A percentile compares a stretch with the other conserved stretches of the same genome.
phyloP scores from a whole-genome alignment of 2,797 vertebrate species.

The Pagetopsis macropterus region DNA sequence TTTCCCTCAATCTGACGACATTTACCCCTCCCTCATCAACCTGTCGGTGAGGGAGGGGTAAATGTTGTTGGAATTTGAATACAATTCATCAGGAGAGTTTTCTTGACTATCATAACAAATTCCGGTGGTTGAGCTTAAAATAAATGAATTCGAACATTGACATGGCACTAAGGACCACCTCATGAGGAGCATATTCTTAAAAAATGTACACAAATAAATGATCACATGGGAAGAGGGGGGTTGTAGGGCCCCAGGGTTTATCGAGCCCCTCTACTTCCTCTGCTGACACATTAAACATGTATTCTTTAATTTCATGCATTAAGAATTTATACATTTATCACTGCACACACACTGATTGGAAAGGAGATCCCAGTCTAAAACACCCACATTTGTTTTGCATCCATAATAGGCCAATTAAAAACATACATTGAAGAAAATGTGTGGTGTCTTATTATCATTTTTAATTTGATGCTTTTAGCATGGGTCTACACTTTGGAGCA shows the following conservation, averaged over 20 bases:
- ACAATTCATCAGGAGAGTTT: too few relatives aligned
- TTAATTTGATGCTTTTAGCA: too few relatives aligned
- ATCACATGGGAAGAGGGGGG: background rate
- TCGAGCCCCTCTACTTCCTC: background rate
- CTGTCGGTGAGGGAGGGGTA: too few relatives aligned
- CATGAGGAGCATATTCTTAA: background rate
- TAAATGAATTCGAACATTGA: too few relatives aligned
- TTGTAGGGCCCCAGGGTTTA: background rate
- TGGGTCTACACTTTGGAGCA: slow-evolving; percentile 3
- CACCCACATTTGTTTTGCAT: background rate
- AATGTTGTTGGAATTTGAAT: too few relatives aligned
- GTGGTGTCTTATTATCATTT: background rate
- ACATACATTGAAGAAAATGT: background rate
- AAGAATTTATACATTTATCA: background rate
- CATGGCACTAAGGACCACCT: too few relatives aligned
- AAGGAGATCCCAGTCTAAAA: background rate
- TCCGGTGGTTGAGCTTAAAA: too few relatives aligned
- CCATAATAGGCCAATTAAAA: background rate
- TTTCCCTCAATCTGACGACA: too few relatives aligned
- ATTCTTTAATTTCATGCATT: background rate
- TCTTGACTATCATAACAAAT: too few relatives aligned
- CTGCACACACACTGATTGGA: background rate
- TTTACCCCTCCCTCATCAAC: too few relatives aligned
- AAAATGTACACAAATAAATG: background rate
- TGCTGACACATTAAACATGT: background rate